Percentiles rank a stretch among this genome's conserved stretches.
Conservation (phyloP, 2,113 vertebrate species). For the Notiomystis cincta region DNA sequence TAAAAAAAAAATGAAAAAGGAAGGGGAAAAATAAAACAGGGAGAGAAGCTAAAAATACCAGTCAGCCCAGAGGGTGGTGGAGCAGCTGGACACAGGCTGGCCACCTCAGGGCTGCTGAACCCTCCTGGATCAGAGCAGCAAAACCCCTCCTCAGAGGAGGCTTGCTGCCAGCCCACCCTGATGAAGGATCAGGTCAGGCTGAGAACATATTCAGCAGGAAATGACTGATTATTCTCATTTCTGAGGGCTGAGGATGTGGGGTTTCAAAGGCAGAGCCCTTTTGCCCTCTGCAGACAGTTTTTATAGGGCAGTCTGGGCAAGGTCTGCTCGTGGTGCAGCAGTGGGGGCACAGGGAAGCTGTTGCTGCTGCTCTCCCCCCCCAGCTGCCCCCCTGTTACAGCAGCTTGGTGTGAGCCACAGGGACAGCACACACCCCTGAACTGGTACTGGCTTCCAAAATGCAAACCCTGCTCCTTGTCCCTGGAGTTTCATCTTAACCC, state of each 20-base stretch:
- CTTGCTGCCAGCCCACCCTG: neutral
- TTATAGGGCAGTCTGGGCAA: no score
- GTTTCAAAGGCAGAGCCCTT: neutral
- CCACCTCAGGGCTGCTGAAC: neutral
- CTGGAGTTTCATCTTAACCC: neutral
- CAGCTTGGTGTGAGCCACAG: rapidly evolving
- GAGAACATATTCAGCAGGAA: neutral
- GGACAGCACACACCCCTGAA: neutral
- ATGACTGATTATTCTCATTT: neutral
- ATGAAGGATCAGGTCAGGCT: neutral
- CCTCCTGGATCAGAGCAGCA: neutral
- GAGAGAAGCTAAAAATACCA: neutral
- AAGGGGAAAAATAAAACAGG: neutral
- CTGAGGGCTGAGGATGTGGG: neutral
- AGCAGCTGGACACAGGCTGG: neutral
- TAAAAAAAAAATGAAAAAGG: neutral
- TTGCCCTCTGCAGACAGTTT: neutral
- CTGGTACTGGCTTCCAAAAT: neutral
- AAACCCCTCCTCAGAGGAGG: neutral
- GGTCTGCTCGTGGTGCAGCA: rapidly evolving
- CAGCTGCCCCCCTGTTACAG: neutral
- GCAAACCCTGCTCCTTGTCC: neutral
- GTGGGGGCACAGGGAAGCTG: neutral
- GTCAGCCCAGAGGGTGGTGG: neutral
- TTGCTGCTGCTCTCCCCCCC: neutral